Base-by-base conservation (phyloP, 1,140 invertebrate species). In the Drosophila bocki region DNA sequence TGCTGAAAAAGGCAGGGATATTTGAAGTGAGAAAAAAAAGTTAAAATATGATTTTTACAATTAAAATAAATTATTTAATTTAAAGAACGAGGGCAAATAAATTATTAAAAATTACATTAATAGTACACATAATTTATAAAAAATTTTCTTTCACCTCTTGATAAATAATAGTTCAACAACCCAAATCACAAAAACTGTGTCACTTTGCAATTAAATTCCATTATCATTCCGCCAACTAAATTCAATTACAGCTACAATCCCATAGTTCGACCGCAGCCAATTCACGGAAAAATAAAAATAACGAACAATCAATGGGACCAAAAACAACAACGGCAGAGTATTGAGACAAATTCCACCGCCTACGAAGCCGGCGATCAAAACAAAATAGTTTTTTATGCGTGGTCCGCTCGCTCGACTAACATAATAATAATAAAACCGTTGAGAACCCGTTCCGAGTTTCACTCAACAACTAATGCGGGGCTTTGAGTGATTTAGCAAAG, bases 341-440 rank as follows among this genome's bases (percentile, higher is more conserved):
- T 7, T 11, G 8, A 26, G 37, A 76, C 44, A 64, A 17, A 59
- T 44, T 57, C 50, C 47, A 48, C 35, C 60, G 63, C 57, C 60
- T 63, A 58, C 85, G 84, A 88, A 88, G 29, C 65, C 72, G 54
- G 15, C 54, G 80, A 88, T 78, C 84, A 88, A 84, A 90, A 88
- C 84, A 88, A 84, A 87, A 88, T 88, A 84, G 76, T 70, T 78
- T 50, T 78, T 56, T 61, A 63, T 80, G 72, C 53, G 29, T 54
- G 57, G 62, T 32, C 68, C 45, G 26, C 17, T 72, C 47, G 13
- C 17, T 48, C 13, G 8, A 17, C 37, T 63, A 35, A 64, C 54
- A 78, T 56, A 56, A 56, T 53, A 78, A 78, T 45, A 78, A 70
- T 45, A 78, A 70, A 53, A 29, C 35, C 32, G n/a, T 47, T 50